A percentile compares a stretch with the other conserved stretches of the same genome.
These are phyloP conservation scores for Copidosoma aretas DNA, from an alignment of 2,888 invertebrate genomes.

Conservation along the genomic window DNA sequence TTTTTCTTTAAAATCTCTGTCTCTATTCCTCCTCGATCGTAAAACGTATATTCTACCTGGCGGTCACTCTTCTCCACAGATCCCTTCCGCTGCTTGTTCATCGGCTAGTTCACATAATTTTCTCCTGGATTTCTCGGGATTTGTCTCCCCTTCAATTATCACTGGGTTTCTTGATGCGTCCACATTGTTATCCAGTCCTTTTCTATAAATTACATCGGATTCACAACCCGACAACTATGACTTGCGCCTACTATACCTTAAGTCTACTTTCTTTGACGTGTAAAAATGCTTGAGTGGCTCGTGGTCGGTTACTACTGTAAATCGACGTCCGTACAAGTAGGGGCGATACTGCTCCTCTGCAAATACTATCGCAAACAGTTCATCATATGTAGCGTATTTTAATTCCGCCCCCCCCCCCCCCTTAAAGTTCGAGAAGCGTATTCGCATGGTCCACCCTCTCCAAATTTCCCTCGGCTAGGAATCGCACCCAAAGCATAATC, in stretches of 20 bases:
- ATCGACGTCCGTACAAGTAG: neutral
- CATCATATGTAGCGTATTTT: neutral
- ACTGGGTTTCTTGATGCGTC: neutral
- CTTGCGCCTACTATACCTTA: neutral
- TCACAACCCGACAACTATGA: neutral
- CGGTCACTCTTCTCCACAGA: too few relatives aligned
- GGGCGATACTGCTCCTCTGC: neutral
- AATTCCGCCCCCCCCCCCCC: neutral
- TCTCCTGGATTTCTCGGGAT: too few relatives aligned
- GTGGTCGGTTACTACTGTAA: conserved; percentile 3
- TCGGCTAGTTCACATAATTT: too few relatives aligned
- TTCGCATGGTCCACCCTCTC: neutral
- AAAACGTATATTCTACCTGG: too few relatives aligned
- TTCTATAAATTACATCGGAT: neutral
- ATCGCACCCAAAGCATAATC: neutral
- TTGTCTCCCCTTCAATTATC: too few relatives aligned
- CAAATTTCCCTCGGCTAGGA: neutral
- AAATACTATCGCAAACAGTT: neutral
- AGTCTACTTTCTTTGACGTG: neutral
- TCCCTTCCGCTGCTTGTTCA: too few relatives aligned
- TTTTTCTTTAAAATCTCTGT: too few relatives aligned
- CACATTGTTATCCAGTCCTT: neutral
- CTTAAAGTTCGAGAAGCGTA: neutral
- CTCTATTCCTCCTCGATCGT: too few relatives aligned
- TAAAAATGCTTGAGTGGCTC: neutral